Percentiles rank a stretch among this genome's conserved stretches.
Conservation (phyloP, 2,888 invertebrate species). For the Cloeon dipterum region DNA sequence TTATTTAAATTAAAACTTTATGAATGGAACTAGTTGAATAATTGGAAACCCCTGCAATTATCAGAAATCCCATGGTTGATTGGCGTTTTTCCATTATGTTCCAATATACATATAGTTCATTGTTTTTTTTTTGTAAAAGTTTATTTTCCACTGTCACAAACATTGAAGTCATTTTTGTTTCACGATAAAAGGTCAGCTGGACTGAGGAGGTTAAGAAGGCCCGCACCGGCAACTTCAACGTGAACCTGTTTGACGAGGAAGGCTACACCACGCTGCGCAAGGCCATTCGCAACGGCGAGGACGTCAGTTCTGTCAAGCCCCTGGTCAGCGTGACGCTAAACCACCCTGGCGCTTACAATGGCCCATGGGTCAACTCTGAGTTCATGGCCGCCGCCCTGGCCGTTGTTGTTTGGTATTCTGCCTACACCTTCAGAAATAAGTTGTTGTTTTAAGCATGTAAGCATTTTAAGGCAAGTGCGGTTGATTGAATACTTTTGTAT, state of each 20-base stretch:
- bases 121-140: too few relatives aligned
- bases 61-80: too few relatives aligned
- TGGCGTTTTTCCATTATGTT: too few relatives aligned
- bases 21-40: too few relatives aligned
- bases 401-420: conserved; percentile 61
- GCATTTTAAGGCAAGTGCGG: too few relatives aligned
- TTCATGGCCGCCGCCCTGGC: conserved; percentile 61
- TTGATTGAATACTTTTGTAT: too few relatives aligned
- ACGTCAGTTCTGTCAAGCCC: conserved; percentile 37
- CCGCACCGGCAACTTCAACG: conserved; percentile 52
- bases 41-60: too few relatives aligned
- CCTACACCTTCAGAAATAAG: conserved; percentile 62
- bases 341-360: conserved; percentile 64
- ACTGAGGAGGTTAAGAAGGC: conserved; percentile 68
- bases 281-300: conserved; percentile 43
- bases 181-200: conserved; percentile 96
- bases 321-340: conserved; percentile 45
- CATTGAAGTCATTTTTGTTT: too few relatives aligned
- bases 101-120: too few relatives aligned
- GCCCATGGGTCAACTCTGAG: conserved; percentile 85
- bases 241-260: conserved; percentile 79
- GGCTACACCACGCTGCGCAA: conserved; percentile 71
- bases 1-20: too few relatives aligned
- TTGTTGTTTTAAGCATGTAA: too few relatives aligned
- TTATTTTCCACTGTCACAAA: too few relatives aligned